Conservation (phyloP, 2,888 invertebrate species). For the Tupiocoris notatus region DNA sequence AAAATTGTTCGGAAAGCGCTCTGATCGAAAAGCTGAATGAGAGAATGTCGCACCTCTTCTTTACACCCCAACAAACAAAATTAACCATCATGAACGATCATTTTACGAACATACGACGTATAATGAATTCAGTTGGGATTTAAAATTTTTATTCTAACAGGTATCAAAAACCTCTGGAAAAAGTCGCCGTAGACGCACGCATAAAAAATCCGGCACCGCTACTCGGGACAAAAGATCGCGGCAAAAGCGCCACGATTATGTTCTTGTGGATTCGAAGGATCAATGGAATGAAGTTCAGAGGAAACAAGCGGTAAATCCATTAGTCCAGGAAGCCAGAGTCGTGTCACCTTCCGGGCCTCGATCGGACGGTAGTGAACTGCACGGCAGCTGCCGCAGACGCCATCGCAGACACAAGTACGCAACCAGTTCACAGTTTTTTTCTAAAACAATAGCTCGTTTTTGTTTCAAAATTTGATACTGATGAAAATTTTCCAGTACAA, state of each 20-base stretch:
- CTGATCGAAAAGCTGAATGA: no score
- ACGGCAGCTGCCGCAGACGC: conserved; percentile 30
- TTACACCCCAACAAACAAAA: no score
- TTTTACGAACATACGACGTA: no score
- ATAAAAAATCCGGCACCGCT: conserved; percentile 45
- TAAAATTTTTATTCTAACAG: no score
- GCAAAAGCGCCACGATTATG: conserved; percentile 56
- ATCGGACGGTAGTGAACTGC: conserved; percentile 25
- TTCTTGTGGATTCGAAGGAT: conserved; percentile 80
- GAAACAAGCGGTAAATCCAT: conserved; percentile 63
- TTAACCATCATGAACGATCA: no score
- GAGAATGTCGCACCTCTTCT: no score
- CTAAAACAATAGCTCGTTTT: no score
- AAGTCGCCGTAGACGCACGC: conserved; percentile 49
- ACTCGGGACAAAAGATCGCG: conserved; percentile 37
- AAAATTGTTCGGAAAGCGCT: no score
- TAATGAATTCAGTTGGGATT: no score
- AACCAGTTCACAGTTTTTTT: no score
- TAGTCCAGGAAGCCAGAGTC: conserved; percentile 70
- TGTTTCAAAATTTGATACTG: no score
- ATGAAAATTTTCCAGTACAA: no score
- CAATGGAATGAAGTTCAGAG: conserved; percentile 75
- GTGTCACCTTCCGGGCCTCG: conserved; percentile 57
- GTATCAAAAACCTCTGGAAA: conserved; percentile 74
- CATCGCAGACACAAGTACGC: conserved; percentile 46